Conservation (phyloP, 2,113 vertebrate genomes). For the Chelonoidis abingdonii region DNA sequence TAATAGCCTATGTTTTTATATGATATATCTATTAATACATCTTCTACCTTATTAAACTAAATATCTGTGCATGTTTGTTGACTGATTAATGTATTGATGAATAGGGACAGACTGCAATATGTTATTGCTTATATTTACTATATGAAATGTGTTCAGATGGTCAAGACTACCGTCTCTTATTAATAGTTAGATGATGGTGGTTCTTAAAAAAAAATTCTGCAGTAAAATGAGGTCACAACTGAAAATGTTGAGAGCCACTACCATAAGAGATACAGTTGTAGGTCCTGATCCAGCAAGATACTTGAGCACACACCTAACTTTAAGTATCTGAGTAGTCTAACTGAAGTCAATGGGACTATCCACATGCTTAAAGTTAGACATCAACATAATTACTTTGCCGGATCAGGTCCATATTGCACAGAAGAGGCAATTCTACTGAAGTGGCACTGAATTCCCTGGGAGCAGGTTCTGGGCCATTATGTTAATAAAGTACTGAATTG, state of each 20-base stretch:
- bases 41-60: background rate
- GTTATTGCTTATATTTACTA: background rate
- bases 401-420: background rate
- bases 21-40: background rate
- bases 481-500: background rate
- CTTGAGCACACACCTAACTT: background rate
- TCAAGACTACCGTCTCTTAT: background rate
- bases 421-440: background rate
- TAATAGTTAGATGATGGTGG: rapidly evolving
- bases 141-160: background rate
- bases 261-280: too few relatives aligned
- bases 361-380: background rate
- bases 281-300: background rate
- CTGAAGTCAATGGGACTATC: background rate
- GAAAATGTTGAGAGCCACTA: background rate
- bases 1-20: background rate
- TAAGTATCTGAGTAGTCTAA: background rate
- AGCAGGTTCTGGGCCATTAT: background rate
- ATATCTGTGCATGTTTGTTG: background rate
- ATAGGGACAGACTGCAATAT: background rate
- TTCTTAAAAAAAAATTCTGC: background rate
- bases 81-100: background rate
- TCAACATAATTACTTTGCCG: rapidly evolving
- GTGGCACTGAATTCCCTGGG: background rate
- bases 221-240: background rate